Evolutionary conservation across 1,140 invertebrate species (phyloP), one percentile per base, ranked within the genome.

Genomic region (Ceratina australensis): DNA sequence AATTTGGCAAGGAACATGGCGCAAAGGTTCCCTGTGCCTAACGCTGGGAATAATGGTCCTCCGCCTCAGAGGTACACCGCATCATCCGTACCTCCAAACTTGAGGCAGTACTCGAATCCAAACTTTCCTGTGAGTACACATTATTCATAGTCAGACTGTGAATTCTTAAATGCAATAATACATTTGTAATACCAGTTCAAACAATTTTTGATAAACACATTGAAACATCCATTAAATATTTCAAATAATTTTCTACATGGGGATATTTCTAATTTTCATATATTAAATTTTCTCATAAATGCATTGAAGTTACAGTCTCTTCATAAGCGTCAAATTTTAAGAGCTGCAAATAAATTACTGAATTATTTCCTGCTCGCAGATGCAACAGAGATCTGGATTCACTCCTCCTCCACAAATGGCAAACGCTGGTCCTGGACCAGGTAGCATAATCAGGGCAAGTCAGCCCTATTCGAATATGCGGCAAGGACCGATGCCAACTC

Each of bases 71-170:
- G 94, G 16, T 94, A 94, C 87, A 93, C 94, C 60, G 92, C 93
- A 54, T 93, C 92, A 7, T 87, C 94, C 15, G 93, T 94, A 72
- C 94, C 93, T 76, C 93, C 93, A 54, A 93, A 93, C 79, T 89
- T 94, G 86, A 89, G 94, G 42, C 94, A 94, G 78, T 95, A 95
- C 91, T 92, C 93, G 60, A 92, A 92, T 26, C 94, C 94, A 73
- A 93, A 92, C 86, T 95, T 94, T 90, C 93, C 94, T 77, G 94
- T 95, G 90, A 91, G 91, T 90, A 85, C 71, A 50, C 64, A 33
- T 54, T 0, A 15, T n/a, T 54, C 52, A 15, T 42, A 42, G 10
- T 10, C 10, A 42, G 33, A 42, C 33, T 42, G 8, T 10, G 8
- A 10, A 42, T 42, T 33, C 5, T 33, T 33, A 33, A 3, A 5